Conservation (phyloP, 2,113 vertebrate species). For the Nettapus auritus region DNA sequence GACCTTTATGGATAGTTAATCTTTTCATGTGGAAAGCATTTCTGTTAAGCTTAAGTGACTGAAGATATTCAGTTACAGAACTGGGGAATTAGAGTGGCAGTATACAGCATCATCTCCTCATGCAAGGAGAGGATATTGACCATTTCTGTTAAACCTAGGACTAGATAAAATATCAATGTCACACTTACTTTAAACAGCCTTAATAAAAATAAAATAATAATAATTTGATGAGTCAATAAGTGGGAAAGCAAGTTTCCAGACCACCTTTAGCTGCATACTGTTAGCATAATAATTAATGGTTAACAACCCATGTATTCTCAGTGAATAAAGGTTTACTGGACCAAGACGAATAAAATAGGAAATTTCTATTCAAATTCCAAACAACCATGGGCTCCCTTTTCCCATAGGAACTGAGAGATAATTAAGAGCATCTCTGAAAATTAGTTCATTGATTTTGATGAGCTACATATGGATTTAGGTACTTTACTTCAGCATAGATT, state of each 20-base stretch:
- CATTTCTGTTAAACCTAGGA: neutral
- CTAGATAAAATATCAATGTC: neutral
- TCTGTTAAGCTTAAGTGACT: neutral
- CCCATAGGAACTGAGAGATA: neutral
- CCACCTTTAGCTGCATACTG: neutral
- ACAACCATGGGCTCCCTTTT: neutral
- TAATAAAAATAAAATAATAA: neutral
- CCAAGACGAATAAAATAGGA: neutral
- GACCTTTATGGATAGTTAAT: neutral
- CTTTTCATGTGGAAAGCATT: neutral
- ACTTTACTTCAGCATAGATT: neutral
- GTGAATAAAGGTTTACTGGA: conserved; percentile 2
- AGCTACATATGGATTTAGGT: neutral
- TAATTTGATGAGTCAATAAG: neutral
- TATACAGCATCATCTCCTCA: neutral
- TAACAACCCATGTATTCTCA: neutral
- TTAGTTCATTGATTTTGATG: neutral
- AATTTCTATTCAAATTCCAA: neutral
- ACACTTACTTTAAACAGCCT: neutral
- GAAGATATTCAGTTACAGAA: neutral
- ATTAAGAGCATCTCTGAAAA: conserved; percentile 10
- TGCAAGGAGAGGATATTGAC: neutral
- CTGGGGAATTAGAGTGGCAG: neutral
- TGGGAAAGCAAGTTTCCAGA: neutral
- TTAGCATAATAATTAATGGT: conserved; percentile 22